Evolutionary conservation across 2,113 vertebrate species (phyloP), one percentile per base, ranked within the genome.

Genomic region (Accipiter virgatus): DNA sequence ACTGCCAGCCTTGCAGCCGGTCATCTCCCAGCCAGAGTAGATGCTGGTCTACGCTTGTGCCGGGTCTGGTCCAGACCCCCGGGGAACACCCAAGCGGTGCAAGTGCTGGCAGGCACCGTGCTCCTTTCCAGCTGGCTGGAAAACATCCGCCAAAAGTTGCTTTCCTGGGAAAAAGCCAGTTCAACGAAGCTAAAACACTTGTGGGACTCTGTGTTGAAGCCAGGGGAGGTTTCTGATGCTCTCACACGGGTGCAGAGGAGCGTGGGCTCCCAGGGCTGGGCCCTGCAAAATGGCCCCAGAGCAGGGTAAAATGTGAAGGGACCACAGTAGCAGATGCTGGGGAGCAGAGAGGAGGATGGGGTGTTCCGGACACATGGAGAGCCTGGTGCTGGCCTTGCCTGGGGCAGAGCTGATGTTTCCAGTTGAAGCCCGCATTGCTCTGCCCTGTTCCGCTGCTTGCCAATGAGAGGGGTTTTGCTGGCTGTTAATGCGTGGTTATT

Each of bases 381-480:
- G 5, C 18, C 8, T 3, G 15, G 63, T 36, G 43, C 50, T 4
- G 2, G 23, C 45, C 21, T 1, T 34, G 27, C 31, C 45, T 53
- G 13, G 45, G 34, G 36, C 50, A 93, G 48, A 81, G 81, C 22
- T 58, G 70, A 2, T 10, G 29, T 50, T 88, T 32, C 81, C 38
- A 7, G 29, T 4, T 13, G 63, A 74, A 82, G 25, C 63, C n/a
- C 0, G 1, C 4, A 0, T 10, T 50, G 22, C 80, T 77, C 52
- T 80, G 79, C 48, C 14, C 32, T 47, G 23, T 20, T 36, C 18
- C 4, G 14, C 68, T 43, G 34, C n/a, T 48, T 90, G 75, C 26
- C 7, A 7, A 3, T 0, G 10, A 77, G 77, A 29, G 31, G 56
- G 13, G 31, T 48, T 53, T 48, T 75, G 48, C 87, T 67, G 70